These are phyloP conservation scores for Zoanthus sociatus DNA, from an alignment of 92 coral and sea anemone species.

Conservation along the genomic window DNA sequence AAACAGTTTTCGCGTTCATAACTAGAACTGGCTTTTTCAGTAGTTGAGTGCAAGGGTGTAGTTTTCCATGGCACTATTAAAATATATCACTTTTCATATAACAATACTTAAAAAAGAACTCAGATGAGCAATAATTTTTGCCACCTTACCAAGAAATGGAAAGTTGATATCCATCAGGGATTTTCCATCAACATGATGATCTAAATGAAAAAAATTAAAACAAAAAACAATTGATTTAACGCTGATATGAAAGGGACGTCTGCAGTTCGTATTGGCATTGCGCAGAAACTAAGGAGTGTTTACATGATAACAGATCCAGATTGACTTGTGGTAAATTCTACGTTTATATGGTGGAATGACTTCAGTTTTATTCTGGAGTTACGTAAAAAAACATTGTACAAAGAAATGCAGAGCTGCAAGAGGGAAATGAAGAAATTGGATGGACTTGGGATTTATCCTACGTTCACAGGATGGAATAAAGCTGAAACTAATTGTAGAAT, in stretches of 20 bases:
- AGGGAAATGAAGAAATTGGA: too few species aligned
- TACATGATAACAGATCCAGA: too few species aligned
- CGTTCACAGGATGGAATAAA: too few species aligned
- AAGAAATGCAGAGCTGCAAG: too few species aligned
- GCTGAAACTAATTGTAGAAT: too few species aligned
- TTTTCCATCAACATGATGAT: constrained; percentile 86
- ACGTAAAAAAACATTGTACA: too few species aligned
- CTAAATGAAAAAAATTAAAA: constrained; percentile 40
- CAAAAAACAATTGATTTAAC: background rate
- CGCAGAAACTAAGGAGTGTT: background rate
- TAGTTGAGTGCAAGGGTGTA: background rate
- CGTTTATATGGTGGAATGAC: too few species aligned
- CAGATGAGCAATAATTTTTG: background rate
- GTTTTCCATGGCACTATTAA: background rate
- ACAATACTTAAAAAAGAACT: background rate
- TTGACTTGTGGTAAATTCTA: too few species aligned
- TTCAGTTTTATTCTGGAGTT: too few species aligned
- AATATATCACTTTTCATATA: background rate
- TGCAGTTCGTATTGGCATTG: too few species aligned
- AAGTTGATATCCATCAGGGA: constrained; percentile 82
- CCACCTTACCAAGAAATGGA: constrained; percentile 80
- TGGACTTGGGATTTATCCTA: too few species aligned
- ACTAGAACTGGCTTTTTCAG: background rate
- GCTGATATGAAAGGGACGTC: too few species aligned
- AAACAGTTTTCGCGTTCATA: background rate